Percentiles rank a stretch among this genome's conserved stretches.
Conservation (phyloP, 2,113 vertebrate species). For the Salminus brasiliensis region DNA sequence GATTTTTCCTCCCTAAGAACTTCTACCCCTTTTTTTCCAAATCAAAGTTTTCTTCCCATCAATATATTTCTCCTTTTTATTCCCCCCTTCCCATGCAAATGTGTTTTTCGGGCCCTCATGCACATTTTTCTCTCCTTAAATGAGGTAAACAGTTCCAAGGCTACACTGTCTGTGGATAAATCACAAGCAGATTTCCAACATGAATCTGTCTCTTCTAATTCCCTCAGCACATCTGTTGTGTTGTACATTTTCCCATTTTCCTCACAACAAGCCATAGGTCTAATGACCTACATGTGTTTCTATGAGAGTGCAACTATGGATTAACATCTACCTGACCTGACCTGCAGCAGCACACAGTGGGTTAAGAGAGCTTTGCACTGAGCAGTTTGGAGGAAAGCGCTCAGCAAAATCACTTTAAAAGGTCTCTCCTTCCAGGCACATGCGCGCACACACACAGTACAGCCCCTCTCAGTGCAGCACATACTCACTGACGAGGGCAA, state of each 20-base stretch:
- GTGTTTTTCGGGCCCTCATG: background rate
- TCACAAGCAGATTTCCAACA: slow-evolving; percentile 14
- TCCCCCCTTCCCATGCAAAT: slow-evolving; percentile 19
- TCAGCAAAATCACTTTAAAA: slow-evolving; percentile 87
- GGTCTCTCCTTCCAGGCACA: slow-evolving; percentile 79
- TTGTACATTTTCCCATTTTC: background rate
- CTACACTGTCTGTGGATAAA: background rate
- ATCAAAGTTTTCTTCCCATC: slow-evolving; percentile 24
- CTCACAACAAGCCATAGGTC: background rate
- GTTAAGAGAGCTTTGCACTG: slow-evolving; percentile 83
- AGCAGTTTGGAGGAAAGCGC: slow-evolving; percentile 80
- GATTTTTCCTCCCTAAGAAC: slow-evolving; percentile 12
- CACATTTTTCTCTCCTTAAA: slow-evolving; percentile 20
- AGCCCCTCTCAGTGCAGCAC: slow-evolving; percentile 50
- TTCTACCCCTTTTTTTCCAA: background rate
- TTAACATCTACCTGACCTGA: background rate
- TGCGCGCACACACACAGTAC: slow-evolving; percentile 71
- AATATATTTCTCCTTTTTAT: too few relatives aligned
- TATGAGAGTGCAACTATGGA: background rate
- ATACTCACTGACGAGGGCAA: slow-evolving; percentile 45
- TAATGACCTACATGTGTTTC: too few relatives aligned
- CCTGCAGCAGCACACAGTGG: slow-evolving; percentile 75
- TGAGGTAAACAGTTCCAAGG: background rate
- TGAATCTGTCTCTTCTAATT: slow-evolving; percentile 26
- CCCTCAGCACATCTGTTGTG: background rate